These are phyloP conservation scores for Synergus japonicus DNA, from an alignment of 2,888 invertebrate species.

Conservation along the genomic window DNA sequence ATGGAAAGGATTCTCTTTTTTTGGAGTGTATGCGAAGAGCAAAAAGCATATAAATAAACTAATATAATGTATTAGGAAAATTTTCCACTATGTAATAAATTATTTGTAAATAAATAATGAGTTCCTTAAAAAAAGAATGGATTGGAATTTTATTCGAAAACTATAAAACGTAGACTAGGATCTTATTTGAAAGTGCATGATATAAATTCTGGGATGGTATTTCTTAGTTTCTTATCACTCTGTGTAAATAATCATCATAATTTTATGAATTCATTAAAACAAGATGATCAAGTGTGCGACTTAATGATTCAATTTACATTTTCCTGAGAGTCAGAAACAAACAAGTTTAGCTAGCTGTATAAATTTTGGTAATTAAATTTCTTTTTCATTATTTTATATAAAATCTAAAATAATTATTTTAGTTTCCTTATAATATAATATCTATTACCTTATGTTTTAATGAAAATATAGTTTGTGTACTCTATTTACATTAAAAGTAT, in stretches of 20 bases:
- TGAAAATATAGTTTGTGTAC: neutral
- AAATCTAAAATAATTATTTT: neutral
- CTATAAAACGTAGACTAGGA: neutral
- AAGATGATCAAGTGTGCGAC: neutral
- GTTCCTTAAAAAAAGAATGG: neutral
- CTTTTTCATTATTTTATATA: neutral
- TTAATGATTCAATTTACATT: neutral
- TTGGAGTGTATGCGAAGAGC: neutral
- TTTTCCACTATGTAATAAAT: neutral
- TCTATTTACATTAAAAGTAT: neutral
- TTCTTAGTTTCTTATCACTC: neutral
- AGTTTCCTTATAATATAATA: neutral
- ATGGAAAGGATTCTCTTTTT: neutral
- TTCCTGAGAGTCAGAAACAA: neutral
- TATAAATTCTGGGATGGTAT: neutral
- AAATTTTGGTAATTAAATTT: neutral
- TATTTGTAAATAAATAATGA: neutral
- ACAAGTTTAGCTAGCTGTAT: neutral
- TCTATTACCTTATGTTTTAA: neutral
- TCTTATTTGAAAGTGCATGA: neutral
- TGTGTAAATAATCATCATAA: neutral
- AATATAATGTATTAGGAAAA: neutral
- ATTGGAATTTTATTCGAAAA: neutral
- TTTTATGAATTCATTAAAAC: neutral
- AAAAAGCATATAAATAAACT: neutral